Evolutionary conservation across 2,797 vertebrate species (phyloP), one percentile per base, ranked within the genome.

Genomic region (Decapterus maruadsi): DNA sequence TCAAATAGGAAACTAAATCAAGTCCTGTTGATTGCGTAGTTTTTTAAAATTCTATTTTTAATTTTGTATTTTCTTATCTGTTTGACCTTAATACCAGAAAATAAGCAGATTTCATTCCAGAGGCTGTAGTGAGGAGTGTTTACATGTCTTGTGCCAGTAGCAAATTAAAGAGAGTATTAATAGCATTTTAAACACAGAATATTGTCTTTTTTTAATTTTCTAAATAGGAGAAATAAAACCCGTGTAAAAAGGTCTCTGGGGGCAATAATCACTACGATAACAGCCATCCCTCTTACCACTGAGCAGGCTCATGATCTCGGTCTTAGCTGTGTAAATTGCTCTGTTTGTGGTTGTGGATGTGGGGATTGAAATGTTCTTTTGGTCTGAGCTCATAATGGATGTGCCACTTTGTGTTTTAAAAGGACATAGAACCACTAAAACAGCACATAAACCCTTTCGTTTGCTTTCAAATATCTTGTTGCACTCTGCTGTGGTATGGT

Each of bases 301-400:
- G 14, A 65, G 22, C 45, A 12, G 17, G 48, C 63, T 70, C 57
- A 9, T 4, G 58, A 60, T 46, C 48, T 60, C 61, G 4, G 40
- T 14, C 26, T 17, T 19, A 16, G 17, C 26, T 61, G 22, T 45
- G 42, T 36, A 63, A 73, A 54, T 53, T 61, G 69, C 7, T 4
- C 31, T 46, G 19, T 54, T 58, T 65, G 71, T 54, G 64, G 43
- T 59, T 13, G 50, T 68, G 61, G 56, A 51, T 66, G 69, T 62
- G 66, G 68, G 68, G 71, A 71, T 20, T 62, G 42, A 77, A 84
- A 61, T 2, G 34, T 59, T 13, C 54, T 48, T 31, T 29, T 53
- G 78, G 57, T 3, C 22, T 17, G 51, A 71, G 66, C 43, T 70
- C 70, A 58, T 82, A 72, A 75, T 81, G 82, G 82, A 68, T 14